Conservation (phyloP, 2,113 vertebrate species). For the Benitochromis conjunctus region DNA sequence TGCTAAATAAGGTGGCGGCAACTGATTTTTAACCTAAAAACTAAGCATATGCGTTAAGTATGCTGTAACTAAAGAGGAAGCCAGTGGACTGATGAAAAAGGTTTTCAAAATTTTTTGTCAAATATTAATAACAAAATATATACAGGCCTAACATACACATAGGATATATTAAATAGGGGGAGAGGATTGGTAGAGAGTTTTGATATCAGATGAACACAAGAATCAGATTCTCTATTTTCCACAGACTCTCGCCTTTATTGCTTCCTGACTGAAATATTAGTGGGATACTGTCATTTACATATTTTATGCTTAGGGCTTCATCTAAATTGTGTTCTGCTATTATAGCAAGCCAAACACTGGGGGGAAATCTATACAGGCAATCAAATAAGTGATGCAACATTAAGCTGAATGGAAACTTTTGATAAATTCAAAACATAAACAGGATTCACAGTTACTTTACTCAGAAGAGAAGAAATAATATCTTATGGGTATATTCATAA, state of each 20-base stretch:
- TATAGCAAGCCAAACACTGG: conserved; percentile 23
- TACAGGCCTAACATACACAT: background rate
- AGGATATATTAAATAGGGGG: background rate
- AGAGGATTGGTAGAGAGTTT: background rate
- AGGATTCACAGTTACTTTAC: conserved; percentile 6
- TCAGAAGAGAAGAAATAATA: conserved; percentile 1
- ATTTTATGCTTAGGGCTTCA: conserved; percentile 39
- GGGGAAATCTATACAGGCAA: conserved; percentile 44
- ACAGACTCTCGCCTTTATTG: background rate
- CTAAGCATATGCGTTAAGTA: background rate
- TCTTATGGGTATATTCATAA: background rate
- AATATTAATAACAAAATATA: background rate
- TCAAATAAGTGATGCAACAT: conserved; percentile 52
- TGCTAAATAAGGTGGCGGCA: background rate
- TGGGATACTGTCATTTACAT: conserved; percentile 39
- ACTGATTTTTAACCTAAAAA: background rate
- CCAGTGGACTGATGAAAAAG: too few relatives aligned
- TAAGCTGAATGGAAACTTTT: conserved; percentile 48
- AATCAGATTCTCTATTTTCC: conserved; percentile 8
- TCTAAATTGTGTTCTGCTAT: conserved; percentile 40
- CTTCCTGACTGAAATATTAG: conserved; percentile 20
- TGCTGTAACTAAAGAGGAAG: background rate
- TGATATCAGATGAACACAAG: conserved; percentile 24
- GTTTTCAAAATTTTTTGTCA: background rate
- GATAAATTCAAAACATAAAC: conserved; percentile 41